Conservation (phyloP, 2,113 vertebrate species). For the Neoarius graeffei region DNA sequence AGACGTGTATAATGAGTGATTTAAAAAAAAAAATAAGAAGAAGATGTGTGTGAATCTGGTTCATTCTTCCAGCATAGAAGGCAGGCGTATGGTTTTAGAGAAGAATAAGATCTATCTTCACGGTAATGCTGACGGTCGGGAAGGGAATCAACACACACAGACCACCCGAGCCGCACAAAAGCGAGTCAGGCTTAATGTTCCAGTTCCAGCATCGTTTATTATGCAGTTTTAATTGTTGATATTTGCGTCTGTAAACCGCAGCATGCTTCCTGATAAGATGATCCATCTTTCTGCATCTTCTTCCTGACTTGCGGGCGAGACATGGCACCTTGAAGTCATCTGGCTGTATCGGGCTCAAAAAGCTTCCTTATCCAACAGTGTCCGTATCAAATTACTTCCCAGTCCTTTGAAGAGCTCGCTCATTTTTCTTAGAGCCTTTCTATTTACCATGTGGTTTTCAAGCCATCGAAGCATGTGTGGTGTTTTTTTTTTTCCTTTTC, state of each 20-base stretch:
- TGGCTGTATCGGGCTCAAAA: conserved; percentile 34
- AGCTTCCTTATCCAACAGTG: conserved; percentile 35
- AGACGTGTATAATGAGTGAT: not conserved
- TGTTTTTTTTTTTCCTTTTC: conserved; percentile 10
- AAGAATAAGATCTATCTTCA: not conserved
- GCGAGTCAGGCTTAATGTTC: not conserved
- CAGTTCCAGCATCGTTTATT: not conserved
- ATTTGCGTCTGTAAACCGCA: not conserved
- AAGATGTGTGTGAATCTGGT: no score
- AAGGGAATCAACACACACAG: not conserved
- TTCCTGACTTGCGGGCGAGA: conserved; percentile 6
- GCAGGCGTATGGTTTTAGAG: not conserved
- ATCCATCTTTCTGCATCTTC: conserved; percentile 24
- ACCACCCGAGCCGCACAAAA: not conserved
- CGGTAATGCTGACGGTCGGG: not conserved
- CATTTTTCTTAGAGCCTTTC: conserved; percentile 41
- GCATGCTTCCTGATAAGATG: conserved; percentile 14
- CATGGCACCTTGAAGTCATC: conserved; percentile 40
- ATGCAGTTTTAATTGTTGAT: conserved; percentile 1
- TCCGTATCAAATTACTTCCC: conserved; percentile 39
- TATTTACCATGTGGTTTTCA: conserved; percentile 46
- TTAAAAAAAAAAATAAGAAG: not conserved
- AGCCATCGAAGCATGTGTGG: conserved; percentile 17
- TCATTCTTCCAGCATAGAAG: not conserved
- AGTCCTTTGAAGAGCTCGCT: conserved; percentile 46